Conservation (phyloP, 2,888 invertebrate species). For the Metalampra italica region DNA sequence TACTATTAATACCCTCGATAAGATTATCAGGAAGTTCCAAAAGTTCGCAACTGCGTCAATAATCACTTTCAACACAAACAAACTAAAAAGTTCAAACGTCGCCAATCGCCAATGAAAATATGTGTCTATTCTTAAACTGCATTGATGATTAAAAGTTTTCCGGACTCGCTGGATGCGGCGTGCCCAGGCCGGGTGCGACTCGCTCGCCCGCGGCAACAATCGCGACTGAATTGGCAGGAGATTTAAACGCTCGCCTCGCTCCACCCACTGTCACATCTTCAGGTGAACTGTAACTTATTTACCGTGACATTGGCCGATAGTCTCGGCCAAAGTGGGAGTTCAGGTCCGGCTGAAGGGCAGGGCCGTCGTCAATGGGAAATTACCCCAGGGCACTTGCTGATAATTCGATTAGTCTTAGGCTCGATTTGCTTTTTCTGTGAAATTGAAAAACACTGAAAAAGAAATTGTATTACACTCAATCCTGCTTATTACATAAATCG, state of each 20-base stretch:
- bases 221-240: constrained; percentile 20
- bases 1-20: not conserved
- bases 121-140: not conserved
- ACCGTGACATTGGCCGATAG: not conserved
- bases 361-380: not conserved
- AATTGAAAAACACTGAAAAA: too few relatives aligned
- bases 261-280: not conserved
- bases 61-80: not conserved
- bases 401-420: too few relatives aligned
- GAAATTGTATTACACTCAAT: too few relatives aligned
- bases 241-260: constrained; percentile 5
- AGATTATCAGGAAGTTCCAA: not conserved
- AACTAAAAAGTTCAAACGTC: not conserved
- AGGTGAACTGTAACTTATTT: not conserved
- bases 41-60: not conserved
- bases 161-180: not conserved
- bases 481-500: too few relatives aligned
- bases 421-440: too few relatives aligned
- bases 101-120: not conserved
- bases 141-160: not conserved
- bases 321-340: not conserved
- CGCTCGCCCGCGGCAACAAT: constrained; percentile 16
- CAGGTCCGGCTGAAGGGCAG: constrained; percentile 2
- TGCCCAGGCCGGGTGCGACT: constrained; percentile 16
- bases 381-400: too few relatives aligned